Conservation (phyloP, 2,888 invertebrate species). For the Tholera decimalis region DNA sequence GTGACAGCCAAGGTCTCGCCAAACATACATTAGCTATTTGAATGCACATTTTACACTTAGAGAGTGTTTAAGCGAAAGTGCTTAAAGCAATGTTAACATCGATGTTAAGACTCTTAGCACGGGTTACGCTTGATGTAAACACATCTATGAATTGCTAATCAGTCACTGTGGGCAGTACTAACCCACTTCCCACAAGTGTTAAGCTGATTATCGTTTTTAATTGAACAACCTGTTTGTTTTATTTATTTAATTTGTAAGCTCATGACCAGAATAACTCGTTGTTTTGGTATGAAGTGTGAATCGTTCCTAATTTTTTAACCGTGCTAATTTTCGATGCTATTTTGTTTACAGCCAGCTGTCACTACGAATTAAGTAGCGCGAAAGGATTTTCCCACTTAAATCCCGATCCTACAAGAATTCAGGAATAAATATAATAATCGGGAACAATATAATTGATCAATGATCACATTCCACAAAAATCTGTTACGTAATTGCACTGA, state of each 20-base stretch:
- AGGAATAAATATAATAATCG: too few species aligned
- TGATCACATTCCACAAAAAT: too few species aligned
- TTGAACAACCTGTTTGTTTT: slow-evolving; percentile 41
- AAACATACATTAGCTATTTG: neutral
- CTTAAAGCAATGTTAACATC: slow-evolving; percentile 12
- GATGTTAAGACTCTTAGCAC: slow-evolving; percentile 26
- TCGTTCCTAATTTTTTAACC: neutral
- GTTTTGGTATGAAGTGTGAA: neutral
- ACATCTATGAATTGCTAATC: slow-evolving; percentile 34
- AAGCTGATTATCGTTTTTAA: slow-evolving; percentile 15
- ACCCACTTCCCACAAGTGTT: slow-evolving; percentile 34
- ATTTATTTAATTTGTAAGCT: slow-evolving; percentile 4
- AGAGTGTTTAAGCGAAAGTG: slow-evolving; percentile 35
- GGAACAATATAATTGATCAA: too few species aligned
- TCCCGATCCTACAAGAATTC: too few species aligned
- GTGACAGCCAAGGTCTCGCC: neutral
- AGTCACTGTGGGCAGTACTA: neutral
- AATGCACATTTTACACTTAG: slow-evolving; percentile 16
- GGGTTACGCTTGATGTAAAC: slow-evolving; percentile 15
- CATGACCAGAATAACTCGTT: neutral
- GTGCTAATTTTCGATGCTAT: too few species aligned
- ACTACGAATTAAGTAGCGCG: too few species aligned
- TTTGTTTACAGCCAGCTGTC: too few species aligned
- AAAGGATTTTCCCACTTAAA: too few species aligned
- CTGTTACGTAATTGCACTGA: too few species aligned